A percentile compares a stretch with the other conserved stretches of the same genome.
Evolutionary conservation across 2,888 invertebrate genomes (phyloP).

Genomic region (Drosophila atroscutellata): DNA sequence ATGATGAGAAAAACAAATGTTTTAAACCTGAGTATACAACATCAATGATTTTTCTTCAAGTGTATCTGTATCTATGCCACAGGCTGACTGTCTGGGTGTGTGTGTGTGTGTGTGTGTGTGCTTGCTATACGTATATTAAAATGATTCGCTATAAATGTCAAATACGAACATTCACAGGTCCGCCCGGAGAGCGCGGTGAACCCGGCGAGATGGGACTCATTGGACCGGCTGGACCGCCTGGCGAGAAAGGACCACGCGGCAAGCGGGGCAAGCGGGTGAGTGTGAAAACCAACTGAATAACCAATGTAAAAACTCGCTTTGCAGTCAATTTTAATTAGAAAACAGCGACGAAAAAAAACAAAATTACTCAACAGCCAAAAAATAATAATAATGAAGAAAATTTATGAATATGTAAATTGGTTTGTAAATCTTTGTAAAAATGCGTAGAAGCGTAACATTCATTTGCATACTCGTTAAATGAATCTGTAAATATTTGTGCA

Average conservation of each 20-base stretch:
- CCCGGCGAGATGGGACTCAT: conserved; percentile 88
- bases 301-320: conserved; percentile 48
- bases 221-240: conserved; percentile 91
- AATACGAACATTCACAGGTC: conserved; percentile 75
- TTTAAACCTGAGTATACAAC: neutral
- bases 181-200: conserved; percentile 83
- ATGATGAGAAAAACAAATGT: too few species aligned
- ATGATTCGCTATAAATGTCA: conserved; percentile 59
- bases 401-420: conserved; percentile 74
- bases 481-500: conserved; percentile 73
- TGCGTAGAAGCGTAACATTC: conserved; percentile 62
- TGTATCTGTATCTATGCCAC: conserved; percentile 19
- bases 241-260: conserved; percentile 96
- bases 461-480: conserved; percentile 58
- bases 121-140: conserved; percentile 42
- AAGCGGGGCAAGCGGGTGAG: conserved; percentile 97
- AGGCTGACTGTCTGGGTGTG: conserved; percentile 9
- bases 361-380: conserved; percentile 5
- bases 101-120: conserved; percentile 34
- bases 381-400: conserved; percentile 43
- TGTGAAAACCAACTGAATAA: conserved; percentile 70
- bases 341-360: conserved; percentile 21
- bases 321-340: conserved; percentile 65
- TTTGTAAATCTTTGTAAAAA: conserved; percentile 64
- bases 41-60: conserved; percentile 4